A percentile compares a stretch with the other conserved stretches of the same genome.
Evolutionary conservation across 2,797 vertebrate species (phyloP).

Genomic region (Acipenser transmontanus): DNA sequence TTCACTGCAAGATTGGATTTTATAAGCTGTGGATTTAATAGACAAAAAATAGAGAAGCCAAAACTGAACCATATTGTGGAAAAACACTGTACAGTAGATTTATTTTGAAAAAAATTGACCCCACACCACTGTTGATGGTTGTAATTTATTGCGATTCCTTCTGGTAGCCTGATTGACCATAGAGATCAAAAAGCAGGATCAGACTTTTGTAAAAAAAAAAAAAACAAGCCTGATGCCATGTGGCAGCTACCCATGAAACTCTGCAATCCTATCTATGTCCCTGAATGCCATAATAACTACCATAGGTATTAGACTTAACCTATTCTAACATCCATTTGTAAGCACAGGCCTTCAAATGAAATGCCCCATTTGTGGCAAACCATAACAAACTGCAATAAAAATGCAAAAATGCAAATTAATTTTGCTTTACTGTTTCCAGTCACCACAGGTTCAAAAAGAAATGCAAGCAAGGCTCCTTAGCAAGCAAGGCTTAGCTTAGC

Average conservation of each 20-base stretch:
- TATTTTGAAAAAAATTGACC: too few species aligned
- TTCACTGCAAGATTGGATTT: too few species aligned
- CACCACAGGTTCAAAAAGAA: constrained; percentile 4
- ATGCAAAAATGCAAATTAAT: constrained; percentile 14
- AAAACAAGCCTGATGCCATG: background rate
- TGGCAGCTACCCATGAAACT: background rate
- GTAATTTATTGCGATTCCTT: too few species aligned
- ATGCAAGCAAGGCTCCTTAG: constrained; percentile 25
- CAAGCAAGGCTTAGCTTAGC: constrained; percentile 27
- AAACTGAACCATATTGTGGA: too few species aligned
- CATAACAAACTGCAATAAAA: constrained; percentile 30
- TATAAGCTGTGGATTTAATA: too few species aligned
- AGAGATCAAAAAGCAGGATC: too few species aligned
- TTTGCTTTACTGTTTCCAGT: constrained; percentile 31
- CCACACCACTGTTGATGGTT: too few species aligned
- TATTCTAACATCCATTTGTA: background rate
- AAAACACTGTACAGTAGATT: too few species aligned
- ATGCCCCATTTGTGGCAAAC: background rate
- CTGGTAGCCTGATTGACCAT: too few species aligned
- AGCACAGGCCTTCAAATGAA: background rate
- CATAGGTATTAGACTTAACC: constrained; percentile 12
- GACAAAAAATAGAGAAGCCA: too few species aligned
- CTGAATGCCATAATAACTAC: background rate
- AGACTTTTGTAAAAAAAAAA: too few species aligned
- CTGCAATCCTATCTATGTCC: background rate